Percentiles rank a stretch among this genome's conserved stretches.
These are phyloP conservation scores for Sebastes glaucus DNA, from an alignment of 2,797 vertebrate genomes.

Conservation along the genomic window DNA sequence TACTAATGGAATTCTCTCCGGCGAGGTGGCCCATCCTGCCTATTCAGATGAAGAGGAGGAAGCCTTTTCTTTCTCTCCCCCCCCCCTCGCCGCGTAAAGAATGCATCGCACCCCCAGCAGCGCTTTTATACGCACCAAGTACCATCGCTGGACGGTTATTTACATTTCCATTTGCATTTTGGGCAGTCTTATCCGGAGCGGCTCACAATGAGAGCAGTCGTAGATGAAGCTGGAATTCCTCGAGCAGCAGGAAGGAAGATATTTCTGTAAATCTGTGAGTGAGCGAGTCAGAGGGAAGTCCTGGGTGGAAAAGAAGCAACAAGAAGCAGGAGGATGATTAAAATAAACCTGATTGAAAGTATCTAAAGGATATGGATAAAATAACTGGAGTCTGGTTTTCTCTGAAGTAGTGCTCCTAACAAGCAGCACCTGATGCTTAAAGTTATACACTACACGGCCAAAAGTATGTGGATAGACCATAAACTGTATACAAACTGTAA, in stretches of 20 bases:
- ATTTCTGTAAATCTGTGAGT: conserved; percentile 20
- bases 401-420: no score
- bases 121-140: conserved; percentile 41
- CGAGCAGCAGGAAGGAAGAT: conserved; percentile 39
- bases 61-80: conserved; percentile 16
- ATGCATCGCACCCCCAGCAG: conserved; percentile 51
- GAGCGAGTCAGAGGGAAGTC: conserved; percentile 24
- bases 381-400: not conserved
- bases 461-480: no score
- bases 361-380: not conserved
- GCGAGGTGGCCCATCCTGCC: conserved; percentile 52
- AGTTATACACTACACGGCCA: no score
- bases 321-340: not conserved
- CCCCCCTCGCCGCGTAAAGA: conserved; percentile 10
- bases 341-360: not conserved
- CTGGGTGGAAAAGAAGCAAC: not conserved
- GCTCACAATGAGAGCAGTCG: conserved; percentile 4
- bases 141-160: conserved; percentile 44
- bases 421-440: no score
- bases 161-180: conserved; percentile 60
- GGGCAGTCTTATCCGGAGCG: conserved; percentile 12
- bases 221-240: conserved; percentile 34
- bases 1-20: conserved; percentile 57
- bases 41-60: conserved; percentile 50
- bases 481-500: no score